A percentile compares a stretch with the other conserved stretches of the same genome.
phyloP scores from a whole-genome alignment of 2,888 invertebrate genomes.

The Antheraea assamensis region DNA sequence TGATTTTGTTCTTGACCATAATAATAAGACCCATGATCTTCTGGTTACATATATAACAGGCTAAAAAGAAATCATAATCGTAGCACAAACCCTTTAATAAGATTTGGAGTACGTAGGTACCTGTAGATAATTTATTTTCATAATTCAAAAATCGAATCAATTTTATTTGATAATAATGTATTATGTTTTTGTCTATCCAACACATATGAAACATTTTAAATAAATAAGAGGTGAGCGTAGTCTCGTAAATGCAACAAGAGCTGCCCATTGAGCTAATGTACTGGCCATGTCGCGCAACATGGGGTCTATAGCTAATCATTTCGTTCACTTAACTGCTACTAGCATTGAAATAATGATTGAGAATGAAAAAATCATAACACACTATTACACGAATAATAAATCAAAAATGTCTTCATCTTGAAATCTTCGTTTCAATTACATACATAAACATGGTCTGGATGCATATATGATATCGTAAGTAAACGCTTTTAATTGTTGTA shows the following conservation, averaged over 20 bases:
- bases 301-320: conserved; percentile 66
- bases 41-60: not conserved
- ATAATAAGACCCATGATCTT: not conserved
- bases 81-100: not conserved
- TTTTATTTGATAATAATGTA: not conserved
- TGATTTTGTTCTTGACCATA: not conserved
- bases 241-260: conserved; percentile 58
- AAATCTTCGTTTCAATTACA: not conserved
- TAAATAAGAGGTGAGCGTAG: conserved; percentile 32
- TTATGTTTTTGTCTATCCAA: not conserved
- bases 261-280: conserved; percentile 64
- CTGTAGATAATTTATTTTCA: not conserved
- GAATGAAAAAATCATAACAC: conserved; percentile 32
- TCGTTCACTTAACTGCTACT: conserved; percentile 66
- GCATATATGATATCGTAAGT: too few relatives aligned
- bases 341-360: conserved; percentile 60
- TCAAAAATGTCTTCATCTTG: not conserved
- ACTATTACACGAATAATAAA: conserved; percentile 17
- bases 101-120: too few relatives aligned
- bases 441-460: not conserved
- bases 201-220: not conserved
- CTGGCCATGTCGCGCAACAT: conserved; percentile 63
- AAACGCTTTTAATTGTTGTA: too few relatives aligned
- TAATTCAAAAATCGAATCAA: not conserved
- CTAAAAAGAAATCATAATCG: not conserved